Percentiles rank a stretch among this genome's conserved stretches.
phyloP scores from a whole-genome alignment of 2,888 invertebrate species.

The Lochmaea capreae region DNA sequence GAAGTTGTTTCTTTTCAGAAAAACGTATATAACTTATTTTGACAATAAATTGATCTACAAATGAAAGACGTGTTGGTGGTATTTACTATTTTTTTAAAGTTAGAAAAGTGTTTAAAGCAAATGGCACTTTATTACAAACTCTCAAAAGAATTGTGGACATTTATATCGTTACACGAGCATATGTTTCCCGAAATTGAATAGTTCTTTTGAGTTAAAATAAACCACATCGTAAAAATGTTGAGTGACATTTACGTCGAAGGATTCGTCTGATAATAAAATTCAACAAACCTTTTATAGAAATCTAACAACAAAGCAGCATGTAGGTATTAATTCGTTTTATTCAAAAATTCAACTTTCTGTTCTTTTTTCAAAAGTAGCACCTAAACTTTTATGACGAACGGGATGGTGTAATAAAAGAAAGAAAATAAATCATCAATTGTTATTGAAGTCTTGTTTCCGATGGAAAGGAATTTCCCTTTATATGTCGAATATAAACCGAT shows the following conservation, averaged over 20 bases:
- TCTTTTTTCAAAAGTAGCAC: constrained; percentile 1
- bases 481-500: constrained; percentile 9
- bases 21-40: too few relatives aligned
- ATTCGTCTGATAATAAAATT: not conserved
- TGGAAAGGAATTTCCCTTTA: constrained; percentile 17
- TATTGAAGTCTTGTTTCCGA: not conserved
- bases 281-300: not conserved
- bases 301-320: constrained; percentile 1
- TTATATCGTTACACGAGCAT: not conserved
- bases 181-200: not conserved
- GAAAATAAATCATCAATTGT: constrained; percentile 14
- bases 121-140: not conserved
- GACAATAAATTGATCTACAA: too few relatives aligned
- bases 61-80: too few relatives aligned
- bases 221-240: constrained; percentile 1
- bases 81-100: too few relatives aligned
- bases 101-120: too few relatives aligned
- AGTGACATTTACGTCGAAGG: constrained; percentile 4
- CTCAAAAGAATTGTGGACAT: not conserved
- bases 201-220: constrained; percentile 3
- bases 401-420: constrained; percentile 7
- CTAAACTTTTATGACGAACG: constrained; percentile 8
- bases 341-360: not conserved
- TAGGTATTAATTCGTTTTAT: constrained; percentile 6
- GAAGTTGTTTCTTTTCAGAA: too few relatives aligned